phyloP scores from a whole-genome alignment of 2,888 invertebrate species.

The Caenorhabditis wallacei region DNA sequence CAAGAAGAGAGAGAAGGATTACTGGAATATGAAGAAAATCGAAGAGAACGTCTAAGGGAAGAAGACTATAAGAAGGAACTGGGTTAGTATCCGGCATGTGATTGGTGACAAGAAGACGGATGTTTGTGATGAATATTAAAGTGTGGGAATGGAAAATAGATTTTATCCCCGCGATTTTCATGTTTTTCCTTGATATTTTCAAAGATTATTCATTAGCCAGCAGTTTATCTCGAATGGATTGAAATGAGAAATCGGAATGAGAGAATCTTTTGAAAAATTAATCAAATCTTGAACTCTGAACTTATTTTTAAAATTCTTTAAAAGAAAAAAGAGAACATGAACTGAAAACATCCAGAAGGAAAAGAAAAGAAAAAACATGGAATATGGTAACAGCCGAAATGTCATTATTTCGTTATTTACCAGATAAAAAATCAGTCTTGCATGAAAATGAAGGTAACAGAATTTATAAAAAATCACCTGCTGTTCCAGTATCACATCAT shows the following conservation, averaged over 20 bases:
- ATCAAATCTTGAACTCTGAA: no score
- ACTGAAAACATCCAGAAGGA: background rate
- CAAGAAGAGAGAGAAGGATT: constrained; percentile 28
- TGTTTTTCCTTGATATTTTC: background rate
- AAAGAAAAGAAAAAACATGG: constrained; percentile 4
- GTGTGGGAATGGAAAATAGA: constrained; percentile 20
- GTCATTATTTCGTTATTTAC: constrained; percentile 6
- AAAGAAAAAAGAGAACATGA: background rate
- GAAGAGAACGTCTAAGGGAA: constrained; percentile 2
- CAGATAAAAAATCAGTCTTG: background rate
- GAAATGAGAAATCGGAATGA: no score
- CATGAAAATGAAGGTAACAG: constrained; percentile 12
- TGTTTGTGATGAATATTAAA: constrained; percentile 24
- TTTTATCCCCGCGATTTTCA: background rate
- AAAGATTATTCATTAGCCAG: no score
- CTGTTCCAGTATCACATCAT: constrained; percentile 10
- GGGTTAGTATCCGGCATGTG: constrained; percentile 28
- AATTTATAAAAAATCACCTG: constrained; percentile 8
- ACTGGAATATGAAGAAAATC: constrained; percentile 19
- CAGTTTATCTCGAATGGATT: no score
- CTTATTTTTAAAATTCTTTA: no score
- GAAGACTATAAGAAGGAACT: background rate
- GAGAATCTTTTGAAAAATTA: no score
- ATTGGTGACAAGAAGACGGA: constrained; percentile 36
- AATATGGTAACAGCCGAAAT: constrained; percentile 18